A percentile compares a stretch with the other conserved stretches of the same genome.
These are phyloP conservation scores for Malacoraja senta DNA, from an alignment of 2,797 vertebrate species.

Conservation along the genomic window DNA sequence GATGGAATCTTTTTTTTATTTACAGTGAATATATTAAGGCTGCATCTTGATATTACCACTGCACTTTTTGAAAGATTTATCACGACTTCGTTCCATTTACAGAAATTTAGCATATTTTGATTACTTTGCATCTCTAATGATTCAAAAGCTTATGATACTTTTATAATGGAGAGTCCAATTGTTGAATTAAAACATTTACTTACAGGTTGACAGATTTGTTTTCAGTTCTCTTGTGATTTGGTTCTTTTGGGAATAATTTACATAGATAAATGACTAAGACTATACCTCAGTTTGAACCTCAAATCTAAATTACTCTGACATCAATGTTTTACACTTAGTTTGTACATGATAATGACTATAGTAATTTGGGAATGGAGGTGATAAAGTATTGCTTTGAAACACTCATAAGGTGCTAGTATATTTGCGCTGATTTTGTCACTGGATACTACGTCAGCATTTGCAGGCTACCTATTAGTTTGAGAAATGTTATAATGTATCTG, in stretches of 20 bases:
- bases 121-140: background rate
- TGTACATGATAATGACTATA: background rate
- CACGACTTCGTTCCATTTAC: background rate
- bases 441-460: background rate
- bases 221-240: background rate
- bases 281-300: background rate
- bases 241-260: background rate
- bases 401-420: background rate
- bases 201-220: background rate
- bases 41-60: background rate
- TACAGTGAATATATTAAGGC: background rate
- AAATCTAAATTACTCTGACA: background rate
- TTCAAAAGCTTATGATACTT: background rate
- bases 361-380: background rate
- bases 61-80: background rate
- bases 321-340: too few species aligned
- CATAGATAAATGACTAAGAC: background rate
- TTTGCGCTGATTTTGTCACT: background rate
- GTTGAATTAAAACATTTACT: background rate
- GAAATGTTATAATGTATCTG: background rate
- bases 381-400: background rate
- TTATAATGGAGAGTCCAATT: background rate
- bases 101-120: background rate
- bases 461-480: background rate
- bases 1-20: background rate